These are phyloP conservation scores for Silurus asotus DNA, from an alignment of 2,113 vertebrate genomes.

Conservation along the genomic window DNA sequence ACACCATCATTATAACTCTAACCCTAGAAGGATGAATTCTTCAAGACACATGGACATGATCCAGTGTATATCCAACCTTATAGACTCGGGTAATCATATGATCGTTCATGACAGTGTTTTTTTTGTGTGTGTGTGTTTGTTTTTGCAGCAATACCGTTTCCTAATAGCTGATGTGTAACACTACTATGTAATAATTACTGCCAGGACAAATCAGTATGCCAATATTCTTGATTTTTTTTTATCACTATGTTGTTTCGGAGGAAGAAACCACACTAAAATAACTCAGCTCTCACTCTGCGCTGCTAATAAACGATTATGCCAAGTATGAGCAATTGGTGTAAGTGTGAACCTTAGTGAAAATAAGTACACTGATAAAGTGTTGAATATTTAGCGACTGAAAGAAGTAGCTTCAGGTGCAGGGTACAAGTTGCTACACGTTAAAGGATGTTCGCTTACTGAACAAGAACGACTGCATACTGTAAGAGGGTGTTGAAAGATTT, in stretches of 20 bases:
- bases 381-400: neutral
- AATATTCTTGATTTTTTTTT: neutral
- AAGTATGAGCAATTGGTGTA: neutral
- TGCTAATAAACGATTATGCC: neutral
- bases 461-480: neutral
- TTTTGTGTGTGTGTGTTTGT: neutral
- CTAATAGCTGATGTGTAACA: neutral
- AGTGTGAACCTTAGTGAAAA: conserved; percentile 2
- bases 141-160: neutral
- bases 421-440: neutral
- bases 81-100: neutral
- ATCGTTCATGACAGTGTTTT: neutral
- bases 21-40: neutral
- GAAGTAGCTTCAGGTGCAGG: conserved; percentile 5
- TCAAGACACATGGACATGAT: neutral
- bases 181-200: conserved; percentile 14
- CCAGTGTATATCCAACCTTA: neutral
- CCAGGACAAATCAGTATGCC: neutral
- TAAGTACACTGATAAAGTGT: neutral
- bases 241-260: neutral
- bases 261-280: neutral
- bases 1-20: neutral
- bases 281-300: neutral
- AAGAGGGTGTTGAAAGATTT: conserved; percentile 13
- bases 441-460: conserved; percentile 6